Percentiles rank a stretch among this genome's conserved stretches.
Evolutionary conservation across 2,113 vertebrate genomes (phyloP).

Genomic region (Mustela lutreola): DNA sequence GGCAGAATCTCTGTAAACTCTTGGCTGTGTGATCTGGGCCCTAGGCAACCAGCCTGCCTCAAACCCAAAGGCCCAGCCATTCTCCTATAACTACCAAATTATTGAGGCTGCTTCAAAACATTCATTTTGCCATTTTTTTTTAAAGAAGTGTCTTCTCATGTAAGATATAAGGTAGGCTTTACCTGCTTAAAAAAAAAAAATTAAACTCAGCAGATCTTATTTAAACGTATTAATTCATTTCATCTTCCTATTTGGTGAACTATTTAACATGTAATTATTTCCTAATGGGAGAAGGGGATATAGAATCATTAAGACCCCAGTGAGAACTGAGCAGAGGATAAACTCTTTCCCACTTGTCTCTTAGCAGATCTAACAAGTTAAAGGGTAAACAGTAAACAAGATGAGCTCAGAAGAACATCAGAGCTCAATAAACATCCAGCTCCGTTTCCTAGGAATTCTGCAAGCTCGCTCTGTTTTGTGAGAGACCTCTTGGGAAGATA

Average conservation of each 20-base stretch:
- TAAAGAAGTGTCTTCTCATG: not conserved
- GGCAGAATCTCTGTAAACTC: not conserved
- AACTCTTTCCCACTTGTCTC: not conserved
- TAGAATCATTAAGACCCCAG: not conserved
- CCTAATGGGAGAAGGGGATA: not conserved
- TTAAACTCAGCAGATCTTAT: slow-evolving; percentile 3
- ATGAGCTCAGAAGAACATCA: not conserved
- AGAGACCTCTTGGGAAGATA: not conserved
- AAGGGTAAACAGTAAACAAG: not conserved
- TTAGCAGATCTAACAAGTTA: slow-evolving; percentile 12
- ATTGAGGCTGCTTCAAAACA: not conserved
- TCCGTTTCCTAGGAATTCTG: not conserved
- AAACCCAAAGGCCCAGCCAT: not conserved
- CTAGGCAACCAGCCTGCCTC: not conserved
- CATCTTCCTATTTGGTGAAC: not conserved
- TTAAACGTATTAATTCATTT: slow-evolving; percentile 9
- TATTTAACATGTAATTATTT: not conserved
- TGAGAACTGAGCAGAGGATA: not conserved
- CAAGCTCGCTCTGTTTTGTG: not conserved
- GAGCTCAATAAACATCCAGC: not conserved
- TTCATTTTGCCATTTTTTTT: not conserved
- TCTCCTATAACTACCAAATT: not conserved
- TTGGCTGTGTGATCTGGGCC: not conserved
- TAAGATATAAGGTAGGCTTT: slow-evolving; percentile 16
- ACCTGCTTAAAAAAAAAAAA: not conserved